Percentiles rank a stretch among this genome's conserved stretches.
Conservation (phyloP, 2,797 vertebrate genomes). For the Coendou prehensilis region DNA sequence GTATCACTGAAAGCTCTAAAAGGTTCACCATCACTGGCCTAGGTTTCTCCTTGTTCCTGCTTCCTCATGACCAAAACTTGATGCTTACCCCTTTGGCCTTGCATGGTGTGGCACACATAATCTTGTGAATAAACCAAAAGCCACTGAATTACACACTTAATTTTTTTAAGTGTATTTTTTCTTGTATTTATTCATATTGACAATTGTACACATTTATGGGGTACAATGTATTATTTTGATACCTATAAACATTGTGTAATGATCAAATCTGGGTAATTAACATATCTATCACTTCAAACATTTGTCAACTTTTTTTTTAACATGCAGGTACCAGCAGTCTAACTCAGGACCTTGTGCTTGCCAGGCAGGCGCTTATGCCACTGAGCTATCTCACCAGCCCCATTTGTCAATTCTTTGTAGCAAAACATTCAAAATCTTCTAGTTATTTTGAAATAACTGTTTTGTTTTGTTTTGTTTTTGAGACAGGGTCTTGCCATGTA, state of each 20-base stretch:
- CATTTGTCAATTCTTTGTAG: not conserved
- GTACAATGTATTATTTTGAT: not conserved
- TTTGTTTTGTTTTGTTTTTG: too few species aligned
- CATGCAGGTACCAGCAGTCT: too few species aligned
- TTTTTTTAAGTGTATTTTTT: not conserved
- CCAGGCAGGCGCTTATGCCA: too few species aligned
- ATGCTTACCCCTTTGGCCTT: not conserved
- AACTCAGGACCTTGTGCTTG: too few species aligned
- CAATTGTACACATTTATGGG: not conserved
- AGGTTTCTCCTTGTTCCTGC: not conserved
- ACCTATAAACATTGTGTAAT: not conserved
- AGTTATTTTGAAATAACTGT: not conserved
- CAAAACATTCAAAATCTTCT: not conserved
- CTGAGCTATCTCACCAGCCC: too few species aligned
- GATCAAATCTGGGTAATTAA: not conserved
- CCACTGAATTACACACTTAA: not conserved
- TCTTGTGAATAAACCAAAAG: not conserved
- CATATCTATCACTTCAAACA: not conserved
- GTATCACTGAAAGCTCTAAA: not conserved
- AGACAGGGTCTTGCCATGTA: too few species aligned
- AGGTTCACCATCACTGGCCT: not conserved
- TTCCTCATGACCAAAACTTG: slow-evolving; percentile 5
- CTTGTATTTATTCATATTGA: not conserved
- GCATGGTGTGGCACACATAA: not conserved
- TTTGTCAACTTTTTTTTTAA: not conserved